A percentile compares a stretch with the other conserved stretches of the same genome.
These are phyloP conservation scores for human DNA, from an alignment of 2,113 vertebrate genomes.

Conservation along the genomic window GRCh38 chr12:104833501-104834000, in stretches of 20 bases:
- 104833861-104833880: slow-evolving; percentile 68
- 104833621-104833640: background rate
- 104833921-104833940: slow-evolving; percentile 73
- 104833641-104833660: background rate
- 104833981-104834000: background rate
- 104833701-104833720: background rate
- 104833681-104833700: background rate
- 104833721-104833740: background rate
- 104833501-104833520: background rate
- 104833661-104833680: background rate
- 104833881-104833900: slow-evolving; percentile 69
- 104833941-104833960: slow-evolving; percentile 36
- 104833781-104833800: background rate
- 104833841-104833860: slow-evolving; percentile 62
- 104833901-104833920: slow-evolving; percentile 47
- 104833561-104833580: background rate
- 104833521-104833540: background rate
- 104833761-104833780: slow-evolving; percentile 9
- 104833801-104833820: background rate
- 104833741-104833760: background rate
- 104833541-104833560: background rate
- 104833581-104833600: slow-evolving; percentile 1
- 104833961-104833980: background rate
- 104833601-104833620: background rate
- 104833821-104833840: slow-evolving; percentile 47